Percentiles rank a stretch among this genome's conserved stretches.
These are phyloP conservation scores for Fragum whitleyi DNA, from an alignment of 2,888 invertebrate genomes.

Conservation along the genomic window DNA sequence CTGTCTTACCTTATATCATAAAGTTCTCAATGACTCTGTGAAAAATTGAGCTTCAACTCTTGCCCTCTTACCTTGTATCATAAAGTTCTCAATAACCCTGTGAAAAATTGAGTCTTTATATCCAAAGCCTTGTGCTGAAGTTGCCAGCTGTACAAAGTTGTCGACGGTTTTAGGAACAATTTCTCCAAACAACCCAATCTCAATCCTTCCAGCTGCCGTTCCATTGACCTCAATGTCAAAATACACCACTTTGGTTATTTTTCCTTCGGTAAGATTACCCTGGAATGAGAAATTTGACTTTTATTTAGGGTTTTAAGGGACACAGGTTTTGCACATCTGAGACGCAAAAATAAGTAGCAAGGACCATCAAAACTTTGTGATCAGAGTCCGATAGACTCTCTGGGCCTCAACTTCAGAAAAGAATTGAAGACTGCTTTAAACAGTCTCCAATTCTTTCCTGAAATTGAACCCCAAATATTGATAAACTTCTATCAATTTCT, in stretches of 20 bases:
- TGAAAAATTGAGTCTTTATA: constrained; percentile 94
- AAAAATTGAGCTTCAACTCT: constrained; percentile 91
- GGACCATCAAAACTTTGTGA: not conserved
- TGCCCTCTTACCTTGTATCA: constrained; percentile 97
- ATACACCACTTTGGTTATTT: constrained; percentile 92
- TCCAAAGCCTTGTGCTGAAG: constrained; percentile 82
- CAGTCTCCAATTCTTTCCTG: too few relatives aligned
- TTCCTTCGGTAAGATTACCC: constrained; percentile 47
- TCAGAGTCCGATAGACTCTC: not conserved
- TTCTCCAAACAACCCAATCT: constrained; percentile 95
- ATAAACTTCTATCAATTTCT: too few relatives aligned
- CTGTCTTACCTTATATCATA: constrained; percentile 96
- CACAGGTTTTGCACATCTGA: too few relatives aligned
- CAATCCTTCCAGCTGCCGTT: constrained; percentile 89
- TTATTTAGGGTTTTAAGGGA: too few relatives aligned
- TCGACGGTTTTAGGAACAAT: constrained; percentile 93
- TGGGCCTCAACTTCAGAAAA: too few relatives aligned
- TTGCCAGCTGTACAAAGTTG: constrained; percentile 93
- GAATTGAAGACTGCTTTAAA: too few relatives aligned
- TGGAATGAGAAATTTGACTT: not conserved
- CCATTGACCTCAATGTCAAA: constrained; percentile 92
- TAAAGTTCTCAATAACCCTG: constrained; percentile 94
- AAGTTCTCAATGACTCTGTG: constrained; percentile 95
- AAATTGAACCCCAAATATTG: too few relatives aligned
- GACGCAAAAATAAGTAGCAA: too few relatives aligned